phyloP scores from a whole-genome alignment of 2,113 vertebrate species.

The Aldabrachelys gigantea region DNA sequence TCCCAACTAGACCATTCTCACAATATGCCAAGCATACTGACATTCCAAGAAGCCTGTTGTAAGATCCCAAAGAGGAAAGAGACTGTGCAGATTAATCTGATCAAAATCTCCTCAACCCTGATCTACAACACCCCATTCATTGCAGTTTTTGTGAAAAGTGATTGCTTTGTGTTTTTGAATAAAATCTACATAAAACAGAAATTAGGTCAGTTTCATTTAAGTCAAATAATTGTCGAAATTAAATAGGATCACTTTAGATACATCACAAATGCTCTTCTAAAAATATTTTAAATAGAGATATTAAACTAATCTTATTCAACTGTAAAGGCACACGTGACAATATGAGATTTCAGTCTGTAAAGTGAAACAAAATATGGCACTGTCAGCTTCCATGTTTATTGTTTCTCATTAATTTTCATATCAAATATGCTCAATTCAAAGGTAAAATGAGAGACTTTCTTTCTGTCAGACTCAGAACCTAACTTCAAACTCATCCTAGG shows the following conservation, averaged over 20 bases:
- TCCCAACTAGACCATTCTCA: fast-evolving
- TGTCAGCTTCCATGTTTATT: neutral
- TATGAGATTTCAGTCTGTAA: neutral
- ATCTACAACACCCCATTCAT: fast-evolving
- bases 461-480: neutral
- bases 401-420: conserved; percentile 8
- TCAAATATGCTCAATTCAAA: conserved; percentile 1
- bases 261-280: neutral
- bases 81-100: neutral
- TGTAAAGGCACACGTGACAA: fast-evolving
- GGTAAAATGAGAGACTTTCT: neutral
- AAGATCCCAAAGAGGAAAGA: neutral
- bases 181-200: too few relatives aligned
- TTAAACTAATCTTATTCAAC: neutral
- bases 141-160: fast-evolving
- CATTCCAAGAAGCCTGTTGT: fast-evolving
- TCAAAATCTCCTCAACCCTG: neutral
- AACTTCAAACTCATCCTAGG: neutral
- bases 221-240: neutral
- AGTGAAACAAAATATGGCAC: conserved; percentile 9
- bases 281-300: neutral
- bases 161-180: neutral
- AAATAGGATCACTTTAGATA: neutral
- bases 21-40: neutral
- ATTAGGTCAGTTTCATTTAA: neutral